Base-by-base conservation (phyloP, 2,888 invertebrate genomes). In the Pammene aurita region DNA sequence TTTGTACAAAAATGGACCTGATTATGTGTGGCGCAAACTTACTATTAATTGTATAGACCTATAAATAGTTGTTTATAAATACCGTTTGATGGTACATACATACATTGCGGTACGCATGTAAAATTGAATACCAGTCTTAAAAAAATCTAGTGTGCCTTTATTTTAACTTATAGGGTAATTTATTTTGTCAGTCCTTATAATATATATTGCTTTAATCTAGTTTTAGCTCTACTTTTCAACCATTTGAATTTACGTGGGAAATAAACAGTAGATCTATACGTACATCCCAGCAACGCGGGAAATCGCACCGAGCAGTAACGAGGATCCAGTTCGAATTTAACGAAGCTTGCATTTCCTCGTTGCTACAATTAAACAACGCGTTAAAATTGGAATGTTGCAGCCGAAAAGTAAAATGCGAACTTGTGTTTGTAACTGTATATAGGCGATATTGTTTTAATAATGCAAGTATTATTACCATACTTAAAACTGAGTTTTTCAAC, bases 311-410 rank as follows among this genome's bases (percentile, higher is more conserved):
- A 35, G 60, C 57, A 55, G 61, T 60, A 54, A 46, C 67, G 61
- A 62, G 50, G 54, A 26, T 44, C 60, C 61, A 56, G 61, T 61
- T 41, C 18, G 48, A 67, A 61, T 55, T 55, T 67, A 67, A 67
- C 67, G 67, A 62, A 67, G 54, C 66, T 44, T 61, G 66, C 66
- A 60, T 61, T 67, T 67, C 66, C 66, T 38, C 44, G 60, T 46
- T 54, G 66, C 44, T 54, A 66, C 42, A 66, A 60, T 67, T 61
- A 67, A 61, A 67, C 66, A 60, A 67, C 54, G 38, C 35, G 38
- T 44, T 67, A 46, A 60, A 60, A 67, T 62, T 50, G 5, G 26
- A 62, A 62, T 41, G 41, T 18, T 61, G 38, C 16, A 38, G 48
- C 14, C 38, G 48, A 48, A 52, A 52, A 18, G 48, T 35, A 34